Percentiles rank a stretch among this genome's conserved stretches.
Conservation (phyloP, 2,113 vertebrate genomes). For the Azemiops feae region DNA sequence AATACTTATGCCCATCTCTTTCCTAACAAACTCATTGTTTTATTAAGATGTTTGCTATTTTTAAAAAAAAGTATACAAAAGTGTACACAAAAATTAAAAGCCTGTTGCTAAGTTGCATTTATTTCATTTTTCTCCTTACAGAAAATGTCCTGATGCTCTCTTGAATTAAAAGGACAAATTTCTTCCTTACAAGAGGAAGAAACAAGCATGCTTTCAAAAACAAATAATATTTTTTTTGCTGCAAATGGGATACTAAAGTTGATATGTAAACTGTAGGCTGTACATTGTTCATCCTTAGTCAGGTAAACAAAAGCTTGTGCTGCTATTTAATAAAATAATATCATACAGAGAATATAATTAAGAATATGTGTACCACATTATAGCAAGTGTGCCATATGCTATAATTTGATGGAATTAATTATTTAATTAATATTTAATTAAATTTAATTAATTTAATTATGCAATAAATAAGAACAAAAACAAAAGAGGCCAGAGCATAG, state of each 20-base stretch:
- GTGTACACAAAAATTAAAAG: background rate
- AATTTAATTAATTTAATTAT: background rate
- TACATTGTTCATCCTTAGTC: background rate
- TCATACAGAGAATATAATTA: background rate
- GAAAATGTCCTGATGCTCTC: constrained; percentile 47
- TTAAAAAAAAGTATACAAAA: too few relatives aligned
- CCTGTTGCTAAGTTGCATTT: constrained; percentile 61
- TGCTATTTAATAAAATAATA: background rate
- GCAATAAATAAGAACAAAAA: background rate
- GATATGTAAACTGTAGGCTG: background rate
- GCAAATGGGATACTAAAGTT: background rate
- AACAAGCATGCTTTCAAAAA: background rate
- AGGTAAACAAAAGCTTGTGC: background rate
- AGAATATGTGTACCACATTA: background rate
- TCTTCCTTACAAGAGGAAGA: constrained; percentile 4
- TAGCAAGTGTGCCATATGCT: too few relatives aligned
- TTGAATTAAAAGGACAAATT: constrained; percentile 31
- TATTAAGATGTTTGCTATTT: too few relatives aligned
- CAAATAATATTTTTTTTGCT: background rate
- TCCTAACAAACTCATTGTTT: too few relatives aligned
- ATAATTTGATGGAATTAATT: background rate
- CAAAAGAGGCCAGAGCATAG: background rate
- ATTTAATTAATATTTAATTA: background rate
- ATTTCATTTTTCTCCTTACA: constrained; percentile 54
- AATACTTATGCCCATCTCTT: too few relatives aligned